phyloP scores from a whole-genome alignment of 2,797 vertebrate genomes.

The Bryconaethiops microstoma region DNA sequence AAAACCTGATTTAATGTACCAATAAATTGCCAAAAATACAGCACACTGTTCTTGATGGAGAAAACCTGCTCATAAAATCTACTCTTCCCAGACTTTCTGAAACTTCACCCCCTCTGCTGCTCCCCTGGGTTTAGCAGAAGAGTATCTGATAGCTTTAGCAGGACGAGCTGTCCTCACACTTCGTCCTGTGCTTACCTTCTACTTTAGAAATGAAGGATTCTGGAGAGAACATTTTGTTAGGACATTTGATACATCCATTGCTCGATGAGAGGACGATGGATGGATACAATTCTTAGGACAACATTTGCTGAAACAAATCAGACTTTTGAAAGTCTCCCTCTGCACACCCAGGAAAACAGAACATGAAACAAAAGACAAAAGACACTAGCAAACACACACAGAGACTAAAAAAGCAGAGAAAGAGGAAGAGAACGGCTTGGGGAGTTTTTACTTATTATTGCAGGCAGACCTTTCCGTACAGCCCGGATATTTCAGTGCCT shows the following conservation, averaged over 20 bases:
- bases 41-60: not conserved
- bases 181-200: conserved; percentile 4
- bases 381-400: not conserved
- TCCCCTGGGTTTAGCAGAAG: conserved; percentile 4
- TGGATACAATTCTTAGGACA: conserved; percentile 6
- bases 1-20: not conserved
- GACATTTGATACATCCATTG: conserved; percentile 9
- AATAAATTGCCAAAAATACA: not conserved
- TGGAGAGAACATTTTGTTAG: conserved; percentile 15
- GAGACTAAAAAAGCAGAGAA: conserved; percentile 10
- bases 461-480: not conserved
- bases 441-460: conserved; percentile 21
- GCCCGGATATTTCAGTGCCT: conserved; percentile 42
- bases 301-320: conserved; percentile 40
- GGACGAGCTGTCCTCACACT: conserved; percentile 24
- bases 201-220: conserved; percentile 10
- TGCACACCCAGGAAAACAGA: not conserved
- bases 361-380: not conserved
- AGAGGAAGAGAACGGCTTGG: not conserved
- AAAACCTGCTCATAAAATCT: conserved; percentile 9
- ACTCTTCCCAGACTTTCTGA: conserved; percentile 17
- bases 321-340: conserved; percentile 21
- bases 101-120: conserved; percentile 18
- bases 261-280: conserved; percentile 10
- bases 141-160: conserved; percentile 49